Percentiles rank a stretch among this genome's conserved stretches.
These are phyloP conservation scores for Zonitis immaculata DNA, from an alignment of 2,888 invertebrate species.

Conservation along the genomic window DNA sequence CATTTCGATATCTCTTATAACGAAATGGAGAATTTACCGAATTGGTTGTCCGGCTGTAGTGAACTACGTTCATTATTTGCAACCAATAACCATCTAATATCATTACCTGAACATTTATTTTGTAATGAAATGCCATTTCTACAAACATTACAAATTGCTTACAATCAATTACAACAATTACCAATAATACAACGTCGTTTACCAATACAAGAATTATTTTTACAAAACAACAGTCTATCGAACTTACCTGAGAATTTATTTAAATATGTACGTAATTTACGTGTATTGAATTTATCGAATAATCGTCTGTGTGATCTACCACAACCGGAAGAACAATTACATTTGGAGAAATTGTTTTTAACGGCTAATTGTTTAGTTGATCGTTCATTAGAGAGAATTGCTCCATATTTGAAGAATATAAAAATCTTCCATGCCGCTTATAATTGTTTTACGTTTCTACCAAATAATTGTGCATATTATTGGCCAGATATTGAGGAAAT, in stretches of 20 bases:
- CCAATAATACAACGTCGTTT: conserved; percentile 65
- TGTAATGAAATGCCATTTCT: conserved; percentile 69
- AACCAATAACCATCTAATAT: conserved; percentile 66
- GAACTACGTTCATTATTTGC: conserved; percentile 69
- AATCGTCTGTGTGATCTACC: conserved; percentile 70
- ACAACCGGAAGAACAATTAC: conserved; percentile 52
- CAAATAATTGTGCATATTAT: conserved; percentile 67
- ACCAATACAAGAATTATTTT: conserved; percentile 65
- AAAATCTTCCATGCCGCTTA: conserved; percentile 73
- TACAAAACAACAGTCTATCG: conserved; percentile 75
- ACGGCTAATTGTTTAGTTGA: conserved; percentile 76
- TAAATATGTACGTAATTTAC: conserved; percentile 59
- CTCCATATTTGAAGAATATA: conserved; percentile 60
- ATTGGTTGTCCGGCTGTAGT: conserved; percentile 71
- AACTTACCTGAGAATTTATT: conserved; percentile 74
- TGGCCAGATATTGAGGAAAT: conserved; percentile 80
- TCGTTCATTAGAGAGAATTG: conserved; percentile 54
- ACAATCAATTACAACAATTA: conserved; percentile 69
- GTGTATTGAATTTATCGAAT: conserved; percentile 71
- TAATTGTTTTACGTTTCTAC: conserved; percentile 68
- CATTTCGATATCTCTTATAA: conserved; percentile 79
- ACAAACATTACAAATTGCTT: conserved; percentile 69
- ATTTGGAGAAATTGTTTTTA: conserved; percentile 64
- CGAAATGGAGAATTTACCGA: conserved; percentile 65
- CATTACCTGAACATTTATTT: conserved; percentile 68